These are phyloP conservation scores for Lepetodrilus schrolli DNA, from an alignment of 2,888 invertebrate genomes.

Conservation along the genomic window DNA sequence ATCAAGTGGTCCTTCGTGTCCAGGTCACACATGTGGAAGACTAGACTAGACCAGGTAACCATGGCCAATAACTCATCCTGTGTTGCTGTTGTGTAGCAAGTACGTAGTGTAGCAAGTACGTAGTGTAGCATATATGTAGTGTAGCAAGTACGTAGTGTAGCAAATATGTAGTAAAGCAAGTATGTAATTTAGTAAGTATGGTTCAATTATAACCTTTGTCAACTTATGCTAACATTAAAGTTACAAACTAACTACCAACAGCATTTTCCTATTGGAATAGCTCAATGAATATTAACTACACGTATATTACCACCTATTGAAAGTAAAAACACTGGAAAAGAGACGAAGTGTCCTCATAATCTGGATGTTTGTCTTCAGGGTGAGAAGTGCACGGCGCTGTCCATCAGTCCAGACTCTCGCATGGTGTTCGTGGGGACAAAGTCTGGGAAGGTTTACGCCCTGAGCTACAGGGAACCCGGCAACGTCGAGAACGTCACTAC, in stretches of 20 bases:
- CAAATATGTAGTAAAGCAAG: neutral
- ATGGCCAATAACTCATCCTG: neutral
- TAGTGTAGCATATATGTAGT: no score
- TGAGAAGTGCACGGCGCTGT: constrained; percentile 84
- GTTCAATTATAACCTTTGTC: neutral
- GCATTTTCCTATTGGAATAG: no score
- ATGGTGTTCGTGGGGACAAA: constrained; percentile 91
- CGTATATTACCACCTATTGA: no score
- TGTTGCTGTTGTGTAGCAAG: neutral
- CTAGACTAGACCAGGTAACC: constrained; percentile 81
- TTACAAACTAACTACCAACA: neutral
- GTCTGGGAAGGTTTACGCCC: constrained; percentile 89
- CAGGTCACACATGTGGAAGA: constrained; percentile 89
- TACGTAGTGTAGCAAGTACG: neutral
- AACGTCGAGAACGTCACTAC: constrained; percentile 88
- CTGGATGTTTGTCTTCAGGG: neutral
- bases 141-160: neutral
- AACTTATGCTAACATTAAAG: neutral
- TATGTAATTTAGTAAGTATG: neutral
- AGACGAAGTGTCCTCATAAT: no score
- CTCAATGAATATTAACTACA: no score
- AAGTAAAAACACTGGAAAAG: no score
- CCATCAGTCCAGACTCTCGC: constrained; percentile 91
- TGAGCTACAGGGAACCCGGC: constrained; percentile 88
- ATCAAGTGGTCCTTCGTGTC: constrained; percentile 86